Conservation (phyloP, 2,888 invertebrate species). For the Melieria picta region DNA sequence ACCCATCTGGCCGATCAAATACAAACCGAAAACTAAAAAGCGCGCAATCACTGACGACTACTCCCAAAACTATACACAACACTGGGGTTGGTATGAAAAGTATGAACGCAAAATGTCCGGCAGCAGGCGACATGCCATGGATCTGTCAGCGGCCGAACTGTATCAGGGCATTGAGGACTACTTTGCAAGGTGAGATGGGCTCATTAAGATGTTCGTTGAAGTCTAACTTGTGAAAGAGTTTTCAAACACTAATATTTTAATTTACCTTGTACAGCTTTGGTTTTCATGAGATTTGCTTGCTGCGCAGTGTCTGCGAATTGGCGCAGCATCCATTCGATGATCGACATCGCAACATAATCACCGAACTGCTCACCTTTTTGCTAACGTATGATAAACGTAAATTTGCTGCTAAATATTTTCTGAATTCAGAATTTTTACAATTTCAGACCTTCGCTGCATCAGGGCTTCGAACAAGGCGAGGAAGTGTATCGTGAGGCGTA, state of each 20-base stretch:
- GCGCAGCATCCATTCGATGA: constrained; percentile 71
- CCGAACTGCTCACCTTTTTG: constrained; percentile 74
- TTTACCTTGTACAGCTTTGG: constrained; percentile 68
- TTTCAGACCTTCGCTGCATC: constrained; percentile 69
- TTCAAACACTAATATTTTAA: background rate
- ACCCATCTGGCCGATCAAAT: constrained; percentile 61
- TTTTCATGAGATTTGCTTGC: constrained; percentile 74
- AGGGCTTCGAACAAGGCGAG: constrained; percentile 69
- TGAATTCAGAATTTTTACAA: constrained; percentile 4
- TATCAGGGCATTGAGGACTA: constrained; percentile 60
- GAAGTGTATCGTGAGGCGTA: constrained; percentile 58
- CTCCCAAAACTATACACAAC: constrained; percentile 30
- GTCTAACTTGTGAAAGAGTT: background rate
- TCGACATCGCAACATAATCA: constrained; percentile 70
- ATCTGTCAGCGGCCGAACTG: constrained; percentile 63
- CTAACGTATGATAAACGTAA: constrained; percentile 71
- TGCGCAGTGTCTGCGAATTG: constrained; percentile 75
- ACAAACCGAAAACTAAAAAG: constrained; percentile 37
- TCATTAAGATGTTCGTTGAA: no score
- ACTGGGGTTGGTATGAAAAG: constrained; percentile 41
- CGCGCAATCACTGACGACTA: constrained; percentile 37
- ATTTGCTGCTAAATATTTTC: background rate
- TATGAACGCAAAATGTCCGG: constrained; percentile 31
- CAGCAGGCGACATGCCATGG: constrained; percentile 55
- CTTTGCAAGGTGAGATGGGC: constrained; percentile 43